Conservation (phyloP, 2,888 invertebrate genomes). For the Stenotaenia linearis region DNA sequence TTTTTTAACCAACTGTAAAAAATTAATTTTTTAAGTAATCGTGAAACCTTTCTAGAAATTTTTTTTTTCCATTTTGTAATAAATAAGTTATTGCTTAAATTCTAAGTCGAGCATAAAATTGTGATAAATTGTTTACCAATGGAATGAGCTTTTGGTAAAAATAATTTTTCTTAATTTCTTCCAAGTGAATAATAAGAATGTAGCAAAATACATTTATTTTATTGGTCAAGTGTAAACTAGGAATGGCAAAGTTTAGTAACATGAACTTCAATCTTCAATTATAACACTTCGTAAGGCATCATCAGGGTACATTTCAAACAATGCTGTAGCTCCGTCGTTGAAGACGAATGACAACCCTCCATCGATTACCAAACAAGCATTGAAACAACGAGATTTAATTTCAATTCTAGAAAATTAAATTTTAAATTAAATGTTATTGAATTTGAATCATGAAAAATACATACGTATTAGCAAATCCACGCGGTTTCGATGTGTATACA, state of each 20-base stretch:
- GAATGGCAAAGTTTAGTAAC: background rate
- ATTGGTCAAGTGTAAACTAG: background rate
- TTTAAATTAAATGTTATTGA: background rate
- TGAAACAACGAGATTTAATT: constrained; percentile 81
- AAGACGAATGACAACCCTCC: constrained; percentile 90
- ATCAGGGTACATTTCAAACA: constrained; percentile 74
- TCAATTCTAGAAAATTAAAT: constrained; percentile 55
- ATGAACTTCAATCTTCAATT: constrained; percentile 13
- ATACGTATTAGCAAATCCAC: constrained; percentile 63
- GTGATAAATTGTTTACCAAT: background rate
- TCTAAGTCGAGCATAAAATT: background rate
- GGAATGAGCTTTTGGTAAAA: background rate
- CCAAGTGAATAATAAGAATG: background rate
- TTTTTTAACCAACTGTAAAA: constrained; percentile 2
- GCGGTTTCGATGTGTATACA: constrained; percentile 53
- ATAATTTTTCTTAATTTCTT: no score
- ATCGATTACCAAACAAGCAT: constrained; percentile 88
- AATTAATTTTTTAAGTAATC: background rate
- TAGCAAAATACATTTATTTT: background rate
- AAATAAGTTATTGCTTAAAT: constrained; percentile 1
- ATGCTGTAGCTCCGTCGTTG: constrained; percentile 84
- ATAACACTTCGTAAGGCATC: constrained; percentile 77
- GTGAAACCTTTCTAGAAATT: background rate
- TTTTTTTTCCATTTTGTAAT: constrained; percentile 8
- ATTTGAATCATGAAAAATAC: constrained; percentile 33